These are phyloP conservation scores for Dryoscopus gambensis DNA, from an alignment of 2,113 vertebrate species.

Conservation along the genomic window DNA sequence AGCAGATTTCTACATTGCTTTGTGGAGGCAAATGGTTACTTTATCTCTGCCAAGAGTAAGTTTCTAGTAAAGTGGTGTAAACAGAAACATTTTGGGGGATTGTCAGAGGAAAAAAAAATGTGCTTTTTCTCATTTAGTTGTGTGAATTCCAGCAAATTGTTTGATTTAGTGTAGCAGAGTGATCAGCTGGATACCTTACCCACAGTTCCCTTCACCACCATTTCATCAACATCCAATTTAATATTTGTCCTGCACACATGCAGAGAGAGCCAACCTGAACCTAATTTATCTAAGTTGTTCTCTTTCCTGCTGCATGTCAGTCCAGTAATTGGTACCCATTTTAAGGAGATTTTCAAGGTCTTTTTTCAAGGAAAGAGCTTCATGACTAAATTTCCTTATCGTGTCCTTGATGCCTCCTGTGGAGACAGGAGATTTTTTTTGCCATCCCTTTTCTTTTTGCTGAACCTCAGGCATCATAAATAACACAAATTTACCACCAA, in stretches of 20 bases:
- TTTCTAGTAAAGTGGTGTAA: slow-evolving; percentile 65
- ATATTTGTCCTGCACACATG: slow-evolving; percentile 50
- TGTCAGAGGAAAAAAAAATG: not conserved
- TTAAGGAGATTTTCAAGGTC: slow-evolving; percentile 61
- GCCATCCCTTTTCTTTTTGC: not conserved
- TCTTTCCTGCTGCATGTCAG: slow-evolving; percentile 58
- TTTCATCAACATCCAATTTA: slow-evolving; percentile 63
- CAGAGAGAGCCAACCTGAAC: slow-evolving; percentile 55
- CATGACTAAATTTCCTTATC: slow-evolving; percentile 52
- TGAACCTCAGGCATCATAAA: not conserved
- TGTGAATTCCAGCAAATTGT: slow-evolving; percentile 66
- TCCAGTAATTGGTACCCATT: slow-evolving; percentile 62
- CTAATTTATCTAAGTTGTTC: slow-evolving; percentile 65
- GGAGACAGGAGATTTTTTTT: slow-evolving; percentile 8
- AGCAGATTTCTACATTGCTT: slow-evolving; percentile 69
- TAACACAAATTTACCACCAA: not conserved
- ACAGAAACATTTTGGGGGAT: slow-evolving; percentile 58
- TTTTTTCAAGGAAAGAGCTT: slow-evolving; percentile 48
- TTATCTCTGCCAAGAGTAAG: slow-evolving; percentile 71
- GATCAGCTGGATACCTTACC: slow-evolving; percentile 50
- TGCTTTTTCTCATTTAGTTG: slow-evolving; percentile 6
- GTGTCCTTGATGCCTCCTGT: slow-evolving; percentile 1
- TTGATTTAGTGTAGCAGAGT: slow-evolving; percentile 48
- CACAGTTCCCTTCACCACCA: slow-evolving; percentile 33
- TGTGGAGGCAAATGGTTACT: slow-evolving; percentile 68